A percentile compares a stretch with the other conserved stretches of the same genome.
phyloP scores from a whole-genome alignment of 2,888 invertebrate species.

The Hermaeophaga mercurialis region DNA sequence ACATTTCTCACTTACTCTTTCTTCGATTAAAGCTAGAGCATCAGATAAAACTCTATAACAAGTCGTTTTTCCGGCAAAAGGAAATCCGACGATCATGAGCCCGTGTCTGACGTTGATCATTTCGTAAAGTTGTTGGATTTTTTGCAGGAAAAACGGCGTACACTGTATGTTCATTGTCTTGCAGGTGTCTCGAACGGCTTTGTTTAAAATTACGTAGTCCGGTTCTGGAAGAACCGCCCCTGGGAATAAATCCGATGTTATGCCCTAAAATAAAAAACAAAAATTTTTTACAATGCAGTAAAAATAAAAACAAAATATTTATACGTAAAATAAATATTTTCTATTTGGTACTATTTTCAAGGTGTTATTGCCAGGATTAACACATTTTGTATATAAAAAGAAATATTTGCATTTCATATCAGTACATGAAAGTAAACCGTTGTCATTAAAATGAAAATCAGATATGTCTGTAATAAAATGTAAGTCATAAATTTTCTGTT shows the following conservation, averaged over 20 bases:
- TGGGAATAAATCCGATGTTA: slow-evolving; percentile 92
- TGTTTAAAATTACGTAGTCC: slow-evolving; percentile 76
- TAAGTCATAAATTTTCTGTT: no score
- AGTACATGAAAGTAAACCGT: no score
- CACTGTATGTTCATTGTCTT: slow-evolving; percentile 79
- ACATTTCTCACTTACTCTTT: slow-evolving; percentile 63
- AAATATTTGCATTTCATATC: no score
- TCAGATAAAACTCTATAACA: slow-evolving; percentile 83
- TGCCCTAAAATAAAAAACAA: slow-evolving; percentile 66
- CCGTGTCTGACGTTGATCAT: slow-evolving; percentile 96
- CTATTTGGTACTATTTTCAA: no score
- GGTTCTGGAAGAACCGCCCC: slow-evolving; percentile 78
- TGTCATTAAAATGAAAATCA: no score
- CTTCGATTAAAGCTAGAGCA: slow-evolving; percentile 77
- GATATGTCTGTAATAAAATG: no score
- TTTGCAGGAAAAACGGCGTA: slow-evolving; percentile 84
- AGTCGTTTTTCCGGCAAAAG: slow-evolving; percentile 91
- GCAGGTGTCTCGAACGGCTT: slow-evolving; percentile 69
- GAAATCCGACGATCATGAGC: slow-evolving; percentile 90
- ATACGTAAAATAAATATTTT: no score
- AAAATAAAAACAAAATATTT: no score
- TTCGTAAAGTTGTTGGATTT: slow-evolving; percentile 88
- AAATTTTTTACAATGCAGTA: not conserved
- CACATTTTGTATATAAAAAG: no score
- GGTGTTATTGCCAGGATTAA: no score